phyloP scores from a whole-genome alignment of 2,113 vertebrate species.

The Laticauda colubrina region DNA sequence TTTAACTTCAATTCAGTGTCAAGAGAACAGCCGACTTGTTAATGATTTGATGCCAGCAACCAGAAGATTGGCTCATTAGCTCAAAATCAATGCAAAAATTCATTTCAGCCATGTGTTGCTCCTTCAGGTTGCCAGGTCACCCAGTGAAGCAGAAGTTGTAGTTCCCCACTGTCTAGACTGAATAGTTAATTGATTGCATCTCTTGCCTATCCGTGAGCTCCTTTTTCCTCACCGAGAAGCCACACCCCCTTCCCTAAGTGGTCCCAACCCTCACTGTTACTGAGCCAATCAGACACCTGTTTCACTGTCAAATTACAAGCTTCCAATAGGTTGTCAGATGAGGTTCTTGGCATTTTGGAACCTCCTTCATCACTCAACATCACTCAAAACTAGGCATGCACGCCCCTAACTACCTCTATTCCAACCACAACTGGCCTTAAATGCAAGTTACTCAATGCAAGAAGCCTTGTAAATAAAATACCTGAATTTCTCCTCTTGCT shows the following conservation, averaged over 20 bases:
- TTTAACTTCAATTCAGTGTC: not conserved
- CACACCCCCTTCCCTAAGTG: too few relatives aligned
- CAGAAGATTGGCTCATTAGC: not conserved
- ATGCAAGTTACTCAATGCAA: too few relatives aligned
- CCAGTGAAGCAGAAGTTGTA: not conserved
- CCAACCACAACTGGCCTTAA: too few relatives aligned
- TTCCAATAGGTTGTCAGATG: not conserved
- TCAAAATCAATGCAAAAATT: not conserved
- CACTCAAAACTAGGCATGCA: too few relatives aligned
- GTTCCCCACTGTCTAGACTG: not conserved
- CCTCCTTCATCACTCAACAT: not conserved
- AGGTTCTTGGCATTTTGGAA: not conserved
- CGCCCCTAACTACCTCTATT: too few relatives aligned
- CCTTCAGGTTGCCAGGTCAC: not conserved
- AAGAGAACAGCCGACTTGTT: constrained; percentile 7
- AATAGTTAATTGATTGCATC: not conserved
- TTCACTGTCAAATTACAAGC: not conserved
- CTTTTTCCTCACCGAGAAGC: not conserved
- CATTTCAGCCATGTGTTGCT: not conserved
- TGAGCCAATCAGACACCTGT: not conserved
- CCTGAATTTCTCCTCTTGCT: too few relatives aligned
- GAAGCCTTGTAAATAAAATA: too few relatives aligned
- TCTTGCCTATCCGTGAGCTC: not conserved
- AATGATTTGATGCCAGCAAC: not conserved
- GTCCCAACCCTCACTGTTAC: not conserved